phyloP scores from a whole-genome alignment of 2,888 invertebrate species.

The Mythimna albipuncta region DNA sequence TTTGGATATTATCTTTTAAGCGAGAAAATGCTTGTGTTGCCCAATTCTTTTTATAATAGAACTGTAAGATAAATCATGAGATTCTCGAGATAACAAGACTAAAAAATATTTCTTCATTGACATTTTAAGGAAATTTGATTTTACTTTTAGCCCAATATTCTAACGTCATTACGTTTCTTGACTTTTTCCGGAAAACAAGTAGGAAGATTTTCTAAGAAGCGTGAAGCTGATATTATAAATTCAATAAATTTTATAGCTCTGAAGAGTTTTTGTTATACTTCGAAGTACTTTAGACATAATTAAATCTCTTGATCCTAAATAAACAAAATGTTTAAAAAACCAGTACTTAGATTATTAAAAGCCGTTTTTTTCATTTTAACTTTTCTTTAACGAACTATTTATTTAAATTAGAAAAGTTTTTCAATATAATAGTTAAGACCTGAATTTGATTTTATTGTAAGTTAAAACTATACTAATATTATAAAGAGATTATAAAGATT shows the following conservation, averaged over 20 bases:
- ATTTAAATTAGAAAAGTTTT: slow-evolving; percentile 36
- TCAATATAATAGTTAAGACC: slow-evolving; percentile 25
- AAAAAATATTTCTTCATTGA: slow-evolving; percentile 2
- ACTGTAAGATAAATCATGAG: background rate
- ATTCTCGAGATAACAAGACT: background rate
- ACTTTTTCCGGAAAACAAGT: background rate
- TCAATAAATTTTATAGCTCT: background rate
- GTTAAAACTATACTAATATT: slow-evolving; percentile 19
- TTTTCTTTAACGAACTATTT: background rate
- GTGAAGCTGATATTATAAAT: background rate
- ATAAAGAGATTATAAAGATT: too few species aligned
- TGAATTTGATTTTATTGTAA: slow-evolving; percentile 26
- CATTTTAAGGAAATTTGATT: slow-evolving; percentile 18
- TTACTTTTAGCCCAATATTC: slow-evolving; percentile 1
- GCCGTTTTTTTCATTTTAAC: background rate
- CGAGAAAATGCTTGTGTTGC: too few species aligned
- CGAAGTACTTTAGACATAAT: background rate
- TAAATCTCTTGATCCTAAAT: slow-evolving; percentile 11
- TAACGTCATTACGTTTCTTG: background rate
- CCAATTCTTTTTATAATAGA: too few species aligned
- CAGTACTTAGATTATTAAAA: background rate
- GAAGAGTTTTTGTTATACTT: background rate
- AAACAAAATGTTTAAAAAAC: slow-evolving; percentile 4
- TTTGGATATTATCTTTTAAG: too few species aligned
- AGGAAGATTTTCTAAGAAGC: background rate